A percentile compares a stretch with the other conserved stretches of the same genome.
Conservation (phyloP, 2,797 vertebrate species). For the Sebastiscus tertius region DNA sequence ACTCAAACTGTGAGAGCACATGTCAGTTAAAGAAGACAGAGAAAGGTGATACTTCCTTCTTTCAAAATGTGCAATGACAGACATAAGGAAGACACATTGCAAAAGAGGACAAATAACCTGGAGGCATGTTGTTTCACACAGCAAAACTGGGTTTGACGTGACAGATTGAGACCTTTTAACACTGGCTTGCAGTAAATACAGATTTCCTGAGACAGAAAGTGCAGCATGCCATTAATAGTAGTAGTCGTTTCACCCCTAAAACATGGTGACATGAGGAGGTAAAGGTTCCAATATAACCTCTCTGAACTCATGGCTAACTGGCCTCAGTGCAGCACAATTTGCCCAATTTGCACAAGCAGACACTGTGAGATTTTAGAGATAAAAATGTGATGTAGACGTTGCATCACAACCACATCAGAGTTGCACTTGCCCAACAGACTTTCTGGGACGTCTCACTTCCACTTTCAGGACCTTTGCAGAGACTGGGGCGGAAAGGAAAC, state of each 20-base stretch:
- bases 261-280: not conserved
- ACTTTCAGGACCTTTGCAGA: constrained; percentile 57
- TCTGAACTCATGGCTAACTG: not conserved
- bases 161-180: not conserved
- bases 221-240: not conserved
- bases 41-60: constrained; percentile 21
- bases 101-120: constrained; percentile 10
- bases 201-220: not conserved
- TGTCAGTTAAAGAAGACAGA: not conserved
- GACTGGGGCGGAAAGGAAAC: constrained; percentile 23
- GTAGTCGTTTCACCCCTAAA: not conserved
- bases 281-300: not conserved
- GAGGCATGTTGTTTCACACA: not conserved
- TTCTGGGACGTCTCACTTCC: constrained; percentile 71
- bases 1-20: not conserved
- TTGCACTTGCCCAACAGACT: constrained; percentile 29
- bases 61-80: not conserved
- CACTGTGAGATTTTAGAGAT: not conserved
- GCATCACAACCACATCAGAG: constrained; percentile 23
- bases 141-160: not conserved
- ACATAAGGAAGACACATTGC: constrained; percentile 1
- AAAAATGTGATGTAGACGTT: constrained; percentile 9
- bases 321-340: not conserved
- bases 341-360: not conserved
- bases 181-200: not conserved